Evolutionary conservation across 1,140 invertebrate species (phyloP), one percentile per base, ranked within the genome.

Genomic region (Zaprionus davidi): DNA sequence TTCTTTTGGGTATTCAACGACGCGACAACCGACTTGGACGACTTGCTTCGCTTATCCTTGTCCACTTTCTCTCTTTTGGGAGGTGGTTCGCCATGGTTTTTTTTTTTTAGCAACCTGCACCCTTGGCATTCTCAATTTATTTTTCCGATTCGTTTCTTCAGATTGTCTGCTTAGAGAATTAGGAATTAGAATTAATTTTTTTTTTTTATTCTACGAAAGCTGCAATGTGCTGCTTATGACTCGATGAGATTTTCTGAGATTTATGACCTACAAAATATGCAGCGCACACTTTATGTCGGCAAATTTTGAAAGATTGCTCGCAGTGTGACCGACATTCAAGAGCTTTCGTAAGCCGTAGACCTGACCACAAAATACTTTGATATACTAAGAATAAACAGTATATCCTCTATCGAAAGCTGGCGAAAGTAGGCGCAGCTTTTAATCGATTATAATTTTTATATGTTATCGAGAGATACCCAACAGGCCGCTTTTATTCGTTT

Each of bases 61-160:
- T 77, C 76, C 9, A 11, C 11, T 12, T 62, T 55, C 7, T 56
- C 28, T 7, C 44, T 62, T 28, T 75, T 70, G 1, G 4, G 5
- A 1, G 41, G n/a, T 17, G 58, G 58, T 3, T 65, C 60, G 12
- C 41, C 24, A 4, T 46, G 20, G 17, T 12, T 12, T 46, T 6
- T 31, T 69, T 11, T 1, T 7, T 17, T 69, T 78, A 22, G 1
- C 17, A 0, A 6, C 9, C 51, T 12, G n/a, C 9, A 38, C 2
- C 60, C 44, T 68, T 5, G 51, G 70, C 64, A 68, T 77, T 22
- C 31, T 64, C 3, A 11, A 5, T 34, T 12, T 5, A 4, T 22
- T 22, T 6, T 13, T 22, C 12, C 3, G 38, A 15, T 17, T 44
- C 2, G 5, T 17, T 7, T 15, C 17, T 46, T 17, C 3, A n/a